Conservation (phyloP, 2,888 invertebrate species). For the Limnephilus rhombicus region DNA sequence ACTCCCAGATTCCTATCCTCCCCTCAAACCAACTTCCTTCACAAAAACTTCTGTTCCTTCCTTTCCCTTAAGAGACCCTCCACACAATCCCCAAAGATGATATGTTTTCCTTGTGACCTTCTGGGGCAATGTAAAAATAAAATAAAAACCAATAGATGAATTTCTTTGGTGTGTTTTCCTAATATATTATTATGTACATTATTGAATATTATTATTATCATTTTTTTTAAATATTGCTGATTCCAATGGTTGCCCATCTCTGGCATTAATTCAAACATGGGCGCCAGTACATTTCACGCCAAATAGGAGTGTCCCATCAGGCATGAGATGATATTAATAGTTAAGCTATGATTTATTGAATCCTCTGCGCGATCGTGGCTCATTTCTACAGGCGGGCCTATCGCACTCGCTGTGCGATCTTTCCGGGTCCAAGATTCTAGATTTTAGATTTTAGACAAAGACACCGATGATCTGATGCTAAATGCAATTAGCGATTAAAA, state of each 20-base stretch:
- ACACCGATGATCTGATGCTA: neutral
- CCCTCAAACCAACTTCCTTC: too few species aligned
- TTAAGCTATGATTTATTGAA: constrained; percentile 31
- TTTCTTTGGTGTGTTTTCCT: too few species aligned
- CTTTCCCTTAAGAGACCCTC: too few species aligned
- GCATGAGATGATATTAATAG: constrained; percentile 36
- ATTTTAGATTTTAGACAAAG: neutral
- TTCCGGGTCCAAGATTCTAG: neutral
- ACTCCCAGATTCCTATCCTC: too few species aligned
- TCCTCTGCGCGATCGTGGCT: neutral
- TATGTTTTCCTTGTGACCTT: too few species aligned
- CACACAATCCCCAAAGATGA: too few species aligned
- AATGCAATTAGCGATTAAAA: neutral
- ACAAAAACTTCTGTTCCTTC: too few species aligned
- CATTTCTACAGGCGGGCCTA: neutral
- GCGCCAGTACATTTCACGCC: constrained; percentile 36
- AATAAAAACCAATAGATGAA: too few species aligned
- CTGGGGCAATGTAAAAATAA: too few species aligned
- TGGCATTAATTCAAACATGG: constrained; percentile 11
- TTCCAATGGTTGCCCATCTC: neutral
- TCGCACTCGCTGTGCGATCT: constrained; percentile 1
- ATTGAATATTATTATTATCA: too few species aligned
- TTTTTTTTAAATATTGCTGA: neutral
- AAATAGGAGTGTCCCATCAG: constrained; percentile 35
- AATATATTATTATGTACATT: too few species aligned